These are phyloP conservation scores for Aleadryas rufinucha DNA, from an alignment of 2,113 vertebrate genomes.

Conservation along the genomic window DNA sequence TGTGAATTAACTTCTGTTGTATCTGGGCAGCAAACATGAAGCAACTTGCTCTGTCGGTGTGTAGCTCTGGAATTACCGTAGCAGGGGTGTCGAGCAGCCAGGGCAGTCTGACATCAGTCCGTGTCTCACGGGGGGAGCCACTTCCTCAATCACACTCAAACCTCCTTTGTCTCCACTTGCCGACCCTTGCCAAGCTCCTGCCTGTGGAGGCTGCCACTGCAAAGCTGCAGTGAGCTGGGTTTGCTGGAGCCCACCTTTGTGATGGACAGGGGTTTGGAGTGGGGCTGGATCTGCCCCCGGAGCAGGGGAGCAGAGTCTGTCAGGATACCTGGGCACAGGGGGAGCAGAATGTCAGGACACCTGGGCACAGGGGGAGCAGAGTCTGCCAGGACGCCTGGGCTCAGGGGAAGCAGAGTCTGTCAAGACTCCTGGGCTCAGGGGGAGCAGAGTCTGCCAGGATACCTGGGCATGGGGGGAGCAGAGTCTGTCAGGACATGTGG, in stretches of 20 bases:
- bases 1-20: conserved; percentile 20
- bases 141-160: conserved; percentile 50
- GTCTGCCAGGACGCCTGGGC: not conserved
- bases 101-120: conserved; percentile 41
- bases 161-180: conserved; percentile 56
- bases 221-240: not conserved
- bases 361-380: not conserved
- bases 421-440: not conserved
- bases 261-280: not conserved
- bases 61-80: conserved; percentile 5
- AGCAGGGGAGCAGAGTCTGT: not conserved
- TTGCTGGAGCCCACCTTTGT: not conserved
- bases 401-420: not conserved
- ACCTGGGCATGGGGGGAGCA: not conserved
- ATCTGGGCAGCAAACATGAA: conserved; percentile 41
- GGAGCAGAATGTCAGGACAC: not conserved
- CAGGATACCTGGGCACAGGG: not conserved
- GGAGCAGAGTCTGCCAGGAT: not conserved
- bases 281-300: not conserved
- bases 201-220: not conserved
- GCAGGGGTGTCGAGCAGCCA: not conserved
- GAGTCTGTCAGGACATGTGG: not conserved
- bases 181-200: not conserved
- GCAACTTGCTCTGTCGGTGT: conserved; percentile 38
- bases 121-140: conserved; percentile 20